Base-by-base conservation (phyloP, 64 coral and sea anemone genomes). In the Dendrophyllia cribrosa region DNA sequence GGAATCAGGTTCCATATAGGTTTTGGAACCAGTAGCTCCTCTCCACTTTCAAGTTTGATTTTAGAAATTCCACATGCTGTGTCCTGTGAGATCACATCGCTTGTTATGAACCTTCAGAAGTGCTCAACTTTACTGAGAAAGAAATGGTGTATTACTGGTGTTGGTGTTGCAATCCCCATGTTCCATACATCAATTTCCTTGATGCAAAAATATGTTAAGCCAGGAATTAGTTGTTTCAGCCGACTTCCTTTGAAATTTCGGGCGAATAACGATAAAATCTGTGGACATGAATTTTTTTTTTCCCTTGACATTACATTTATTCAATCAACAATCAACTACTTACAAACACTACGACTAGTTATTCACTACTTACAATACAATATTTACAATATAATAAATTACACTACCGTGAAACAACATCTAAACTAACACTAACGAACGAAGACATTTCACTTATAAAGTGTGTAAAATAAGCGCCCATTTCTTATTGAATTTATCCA, bases 21-120 rank as follows among this genome's bases (percentile, higher is more conserved):
- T n/a, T 91, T 91, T 51, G 89, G 89, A 66, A 91, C 73, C 49
- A 70, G n/a, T n/a, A 56, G 53, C 53, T 91, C 89, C 79, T 74
- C 50, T 91, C 89, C 89, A 84, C 50, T 83, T 73, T 91, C 89
- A 22, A 91, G 69, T 65, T 84, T 74, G 4, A 91, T 56, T 80
- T 74, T 74, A 24, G 78, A 80, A 60, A 79, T 84, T 63, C 89
- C 89, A 47, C 72, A 91, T 91, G 89, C 89, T 79, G 82, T 80
- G 21, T 84, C 70, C 74, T 92, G 89, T 19, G 61, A 90, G 43
- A 90, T 51, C 34, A 59, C 43, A 4, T 68, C 51, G 71, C 89
- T 74, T 53, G 71, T 92, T 74, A 83, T 60, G 45, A 92, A 92
- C 66, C 58, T 70, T 74, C 85, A 59, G 72, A 92, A 92, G 49